phyloP scores from a whole-genome alignment of 2,888 invertebrate species.

The Didymodactylos carnosus region DNA sequence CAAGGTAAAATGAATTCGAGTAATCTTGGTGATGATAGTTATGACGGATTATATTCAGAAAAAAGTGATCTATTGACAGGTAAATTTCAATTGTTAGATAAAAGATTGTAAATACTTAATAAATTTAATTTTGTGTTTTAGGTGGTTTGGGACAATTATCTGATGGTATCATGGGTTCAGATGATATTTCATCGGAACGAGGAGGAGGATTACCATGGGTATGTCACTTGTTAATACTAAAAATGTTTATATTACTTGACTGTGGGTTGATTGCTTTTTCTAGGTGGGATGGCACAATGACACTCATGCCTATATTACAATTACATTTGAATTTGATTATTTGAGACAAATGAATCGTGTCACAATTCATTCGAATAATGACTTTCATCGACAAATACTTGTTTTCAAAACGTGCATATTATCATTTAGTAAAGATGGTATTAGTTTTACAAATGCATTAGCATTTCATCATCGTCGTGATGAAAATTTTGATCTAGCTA shows the following conservation, averaged over 20 bases:
- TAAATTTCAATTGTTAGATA: too few species aligned
- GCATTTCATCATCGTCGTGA: background rate
- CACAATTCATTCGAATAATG: background rate
- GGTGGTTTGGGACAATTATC: constrained; percentile 54
- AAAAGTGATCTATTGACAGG: too few species aligned
- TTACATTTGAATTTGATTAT: background rate
- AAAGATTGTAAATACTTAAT: too few species aligned
- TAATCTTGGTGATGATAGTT: background rate
- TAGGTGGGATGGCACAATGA: background rate
- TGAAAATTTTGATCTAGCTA: constrained; percentile 45
- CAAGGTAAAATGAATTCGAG: constrained; percentile 33
- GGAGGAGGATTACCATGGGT: background rate
- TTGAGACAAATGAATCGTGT: background rate
- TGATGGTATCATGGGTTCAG: background rate
- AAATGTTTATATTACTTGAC: too few species aligned
- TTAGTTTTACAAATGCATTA: background rate
- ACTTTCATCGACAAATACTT: background rate
- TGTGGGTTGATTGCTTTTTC: too few species aligned
- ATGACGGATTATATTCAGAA: background rate
- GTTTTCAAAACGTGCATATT: background rate
- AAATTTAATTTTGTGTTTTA: too few species aligned
- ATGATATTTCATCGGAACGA: background rate
- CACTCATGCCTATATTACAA: background rate
- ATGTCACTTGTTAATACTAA: too few species aligned
- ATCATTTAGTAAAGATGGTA: background rate